Base-by-base conservation (phyloP, 2,797 vertebrate species). In the Sciurus vulgaris region DNA sequence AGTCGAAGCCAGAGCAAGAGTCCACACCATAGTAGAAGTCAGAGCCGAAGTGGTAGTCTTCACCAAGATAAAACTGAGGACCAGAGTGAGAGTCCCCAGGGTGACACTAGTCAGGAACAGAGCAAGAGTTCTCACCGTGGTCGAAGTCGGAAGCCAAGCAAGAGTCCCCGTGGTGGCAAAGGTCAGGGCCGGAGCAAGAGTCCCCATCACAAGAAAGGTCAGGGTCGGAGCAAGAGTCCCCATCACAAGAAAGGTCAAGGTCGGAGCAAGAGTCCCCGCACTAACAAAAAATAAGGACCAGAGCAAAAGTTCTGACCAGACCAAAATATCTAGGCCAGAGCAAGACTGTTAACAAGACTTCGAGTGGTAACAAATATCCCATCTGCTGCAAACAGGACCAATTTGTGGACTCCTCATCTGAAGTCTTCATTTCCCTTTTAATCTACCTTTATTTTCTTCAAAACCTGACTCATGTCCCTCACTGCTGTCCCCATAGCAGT, bases 391-490 rank as follows among this genome's bases (percentile, higher is more conserved):
- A n/a, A 4, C 14, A 65, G 35, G 84, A 89, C 83, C n/a, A 59
- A 47, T 15, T 41, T 86, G 38, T 61, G 65, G 63, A 91, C 56
- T 82, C 17, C 65, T 51, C 74, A 67, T 54, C 15, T 33, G 91
- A 92, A 24, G 15, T 49, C 56, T 88, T 92, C 41, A 26, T 87
- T 92, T 96, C 56, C 33, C 67, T 93, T 74, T 77, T 63, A 78
- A 61, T 89, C 69, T 78, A 1, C 65, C 41, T 90, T 72, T 67
- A 59, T 74, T 35, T 26, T 93, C 70, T 51, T 94, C 20, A 86
- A 77, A 77, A 41, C 44, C 76, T 76, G 51, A 81, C 28, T 86
- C 22, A 38, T 5, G 30, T 78, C 24, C 38, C 38, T 94, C 54
- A 86, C 49, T 76, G 41, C 44, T 79, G 26, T 44, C 33, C 26